Base-by-base conservation (phyloP, 1,140 invertebrate genomes). In the Drosophila tristis region DNA sequence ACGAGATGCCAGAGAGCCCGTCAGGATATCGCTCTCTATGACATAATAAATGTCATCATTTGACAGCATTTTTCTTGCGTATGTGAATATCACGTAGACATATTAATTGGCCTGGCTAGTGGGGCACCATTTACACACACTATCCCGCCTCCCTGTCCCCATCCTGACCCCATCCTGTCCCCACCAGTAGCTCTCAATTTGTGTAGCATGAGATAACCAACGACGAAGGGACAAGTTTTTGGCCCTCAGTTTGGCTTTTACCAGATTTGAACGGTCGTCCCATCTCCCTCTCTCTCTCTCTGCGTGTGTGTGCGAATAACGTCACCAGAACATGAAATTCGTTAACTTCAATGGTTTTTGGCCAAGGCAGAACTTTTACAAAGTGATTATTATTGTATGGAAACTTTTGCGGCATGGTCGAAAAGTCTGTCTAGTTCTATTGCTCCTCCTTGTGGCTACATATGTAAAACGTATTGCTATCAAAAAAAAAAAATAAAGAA, bases 371-470 rank as follows among this genome's bases (percentile, higher is more conserved):
- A 86, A 86, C 78, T 86, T 86, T 89, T 31, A 82, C 84, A 87
- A 86, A 86, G 82, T 86, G 82, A 86, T 86, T 86, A 86, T 86
- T 86, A 86, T 86, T 86, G 82, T 86, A 86, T 72, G 84, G 59
- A 87, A 86, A 86, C 65, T 86, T 86, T 75, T 76, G 59, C 61
- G 54, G 74, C 55, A 54, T 66, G 81, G 62, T 54, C 63, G 58
- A 68, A 76, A 67, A 61, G 67, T 62, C 50, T 56, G 55, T 47
- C 65, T 68, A 59, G 64, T 39, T 54, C 61, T 49, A 50, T 50
- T 42, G 23, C 39, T 42, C 45, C 25, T 9, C 4, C 31, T 43
- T 49, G 55, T 67, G 57, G 44, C 60, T 74, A 63, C 74, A 65
- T 65, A 77, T 78, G 70, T 80, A 68, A 89, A 74, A 55, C 68